Conservation (phyloP, 2,888 invertebrate species). For the Oasisia sp. region DNA sequence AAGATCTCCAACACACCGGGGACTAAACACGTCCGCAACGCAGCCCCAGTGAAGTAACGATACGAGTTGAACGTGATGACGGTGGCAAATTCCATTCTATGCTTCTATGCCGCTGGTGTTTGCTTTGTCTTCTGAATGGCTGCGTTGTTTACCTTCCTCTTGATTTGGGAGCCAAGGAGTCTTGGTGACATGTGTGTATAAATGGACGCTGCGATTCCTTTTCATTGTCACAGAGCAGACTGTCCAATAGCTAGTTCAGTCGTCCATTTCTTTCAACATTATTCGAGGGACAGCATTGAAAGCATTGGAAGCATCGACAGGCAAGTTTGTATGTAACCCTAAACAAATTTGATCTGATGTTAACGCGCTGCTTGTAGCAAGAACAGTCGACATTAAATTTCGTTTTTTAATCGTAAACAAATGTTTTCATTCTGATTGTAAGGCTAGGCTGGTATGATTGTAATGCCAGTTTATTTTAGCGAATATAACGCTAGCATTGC, state of each 20-base stretch:
- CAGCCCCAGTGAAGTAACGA: neutral
- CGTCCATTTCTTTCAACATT: neutral
- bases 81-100: neutral
- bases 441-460: too few species aligned
- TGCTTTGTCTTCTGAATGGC: slow-evolving; percentile 4
- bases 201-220: neutral
- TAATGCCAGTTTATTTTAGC: too few species aligned
- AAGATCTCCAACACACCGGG: neutral
- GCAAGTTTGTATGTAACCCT: too few species aligned
- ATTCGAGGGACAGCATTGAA: neutral
- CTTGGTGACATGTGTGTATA: neutral
- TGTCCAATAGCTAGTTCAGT: neutral
- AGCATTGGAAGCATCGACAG: neutral
- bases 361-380: too few species aligned
- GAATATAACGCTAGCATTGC: neutral
- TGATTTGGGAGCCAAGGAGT: neutral
- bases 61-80: neutral
- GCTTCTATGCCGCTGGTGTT: neutral
- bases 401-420: too few species aligned
- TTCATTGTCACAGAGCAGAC: neutral
- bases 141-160: neutral
- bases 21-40: neutral
- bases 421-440: too few species aligned
- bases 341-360: too few species aligned
- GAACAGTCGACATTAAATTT: too few species aligned